Evolutionary conservation across 2,888 invertebrate genomes (phyloP).

Genomic region (Oxytorus armatus): DNA sequence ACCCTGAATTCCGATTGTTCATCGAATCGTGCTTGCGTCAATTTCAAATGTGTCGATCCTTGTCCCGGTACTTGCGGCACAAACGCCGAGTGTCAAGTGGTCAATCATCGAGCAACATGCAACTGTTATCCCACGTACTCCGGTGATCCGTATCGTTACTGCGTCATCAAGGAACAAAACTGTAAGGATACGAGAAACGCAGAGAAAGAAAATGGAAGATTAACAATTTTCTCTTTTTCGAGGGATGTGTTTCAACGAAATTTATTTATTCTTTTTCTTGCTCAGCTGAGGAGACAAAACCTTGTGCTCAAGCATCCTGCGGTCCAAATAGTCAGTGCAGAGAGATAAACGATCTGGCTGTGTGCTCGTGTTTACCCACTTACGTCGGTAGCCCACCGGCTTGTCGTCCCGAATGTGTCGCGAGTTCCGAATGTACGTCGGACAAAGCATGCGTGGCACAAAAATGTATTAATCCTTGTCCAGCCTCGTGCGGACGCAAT

Average conservation of each 20-base stretch:
- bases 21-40: conserved; percentile 85
- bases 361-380: conserved; percentile 91
- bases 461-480: conserved; percentile 90
- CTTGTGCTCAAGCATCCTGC: conserved; percentile 85
- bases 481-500: conserved; percentile 86
- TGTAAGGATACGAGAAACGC: conserved; percentile 18
- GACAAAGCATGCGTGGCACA: conserved; percentile 90
- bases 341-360: conserved; percentile 85
- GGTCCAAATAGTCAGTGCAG: conserved; percentile 87
- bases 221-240: neutral
- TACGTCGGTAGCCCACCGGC: conserved; percentile 92
- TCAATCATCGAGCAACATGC: conserved; percentile 85
- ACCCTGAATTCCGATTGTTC: conserved; percentile 91
- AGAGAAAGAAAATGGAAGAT: neutral
- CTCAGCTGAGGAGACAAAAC: conserved; percentile 73
- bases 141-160: conserved; percentile 87
- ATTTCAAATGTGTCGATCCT: conserved; percentile 91
- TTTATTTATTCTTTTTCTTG: conserved; percentile 17
- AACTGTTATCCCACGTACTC: conserved; percentile 81
- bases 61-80: conserved; percentile 91
- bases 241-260: conserved; percentile 15
- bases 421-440: conserved; percentile 89
- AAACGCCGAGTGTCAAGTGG: conserved; percentile 84
- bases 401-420: conserved; percentile 92
- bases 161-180: conserved; percentile 74